Conservation (phyloP, 2,113 vertebrate species). For the Drymodes brunneopygia region DNA sequence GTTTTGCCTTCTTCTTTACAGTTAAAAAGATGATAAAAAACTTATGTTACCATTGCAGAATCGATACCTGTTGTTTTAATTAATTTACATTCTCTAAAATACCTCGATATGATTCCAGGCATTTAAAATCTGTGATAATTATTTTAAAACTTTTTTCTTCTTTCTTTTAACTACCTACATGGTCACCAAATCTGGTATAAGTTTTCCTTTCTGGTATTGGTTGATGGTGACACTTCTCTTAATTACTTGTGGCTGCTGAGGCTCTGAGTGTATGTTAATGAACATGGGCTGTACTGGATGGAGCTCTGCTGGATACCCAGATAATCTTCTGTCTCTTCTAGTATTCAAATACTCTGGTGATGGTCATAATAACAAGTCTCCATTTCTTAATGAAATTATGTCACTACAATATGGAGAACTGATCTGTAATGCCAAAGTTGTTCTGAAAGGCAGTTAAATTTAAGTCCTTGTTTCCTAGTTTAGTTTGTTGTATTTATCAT, state of each 20-base stretch:
- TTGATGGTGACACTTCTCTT: neutral
- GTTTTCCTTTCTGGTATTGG: neutral
- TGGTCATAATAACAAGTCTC: neutral
- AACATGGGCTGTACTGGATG: neutral
- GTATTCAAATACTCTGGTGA: neutral
- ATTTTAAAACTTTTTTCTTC: fast-evolving
- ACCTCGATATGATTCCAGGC: neutral
- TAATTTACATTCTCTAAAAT: neutral
- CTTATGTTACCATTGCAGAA: neutral
- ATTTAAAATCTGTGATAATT: neutral
- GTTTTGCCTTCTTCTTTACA: neutral
- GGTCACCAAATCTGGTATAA: neutral
- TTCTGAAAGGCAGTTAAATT: neutral
- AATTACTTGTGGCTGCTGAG: neutral
- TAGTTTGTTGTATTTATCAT: neutral
- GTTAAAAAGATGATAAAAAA: neutral
- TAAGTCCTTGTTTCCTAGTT: neutral
- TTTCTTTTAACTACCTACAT: neutral
- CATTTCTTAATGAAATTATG: neutral
- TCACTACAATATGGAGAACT: neutral
- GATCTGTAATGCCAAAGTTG: neutral
- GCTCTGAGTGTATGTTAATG: neutral
- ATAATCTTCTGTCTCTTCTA: neutral
- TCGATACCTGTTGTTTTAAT: neutral
- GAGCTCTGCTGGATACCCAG: neutral